phyloP scores from a whole-genome alignment of 2,797 vertebrate genomes.

The Lagorchestes hirsutus region DNA sequence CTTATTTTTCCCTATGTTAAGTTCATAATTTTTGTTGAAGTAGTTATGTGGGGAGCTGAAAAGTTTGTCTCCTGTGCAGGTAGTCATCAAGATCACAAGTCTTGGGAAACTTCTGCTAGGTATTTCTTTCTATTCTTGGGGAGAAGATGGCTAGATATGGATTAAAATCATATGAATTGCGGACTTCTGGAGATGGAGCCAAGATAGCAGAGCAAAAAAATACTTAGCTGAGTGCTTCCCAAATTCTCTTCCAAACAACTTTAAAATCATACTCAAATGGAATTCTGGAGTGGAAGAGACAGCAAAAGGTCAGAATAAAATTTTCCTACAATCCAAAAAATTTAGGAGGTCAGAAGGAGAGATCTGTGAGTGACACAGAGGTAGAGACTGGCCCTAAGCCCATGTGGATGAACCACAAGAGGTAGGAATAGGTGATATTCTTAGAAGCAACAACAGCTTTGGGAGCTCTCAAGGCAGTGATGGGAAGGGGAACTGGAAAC shows the following conservation, averaged over 20 bases:
- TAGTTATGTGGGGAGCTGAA: neutral
- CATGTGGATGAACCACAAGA: neutral
- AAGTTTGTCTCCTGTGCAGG: neutral
- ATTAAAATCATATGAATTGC: neutral
- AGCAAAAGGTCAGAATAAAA: neutral
- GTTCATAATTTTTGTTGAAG: neutral
- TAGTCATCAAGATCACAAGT: neutral
- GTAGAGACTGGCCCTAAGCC: no score
- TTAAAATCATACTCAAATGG: neutral
- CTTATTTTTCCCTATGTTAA: neutral
- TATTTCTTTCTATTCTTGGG: neutral
- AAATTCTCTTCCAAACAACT: neutral
- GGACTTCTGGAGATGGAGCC: neutral
- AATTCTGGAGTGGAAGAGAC: neutral
- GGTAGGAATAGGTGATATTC: neutral
- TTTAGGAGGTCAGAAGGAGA: neutral
- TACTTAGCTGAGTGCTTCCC: neutral
- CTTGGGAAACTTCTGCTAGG: neutral
- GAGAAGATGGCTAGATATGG: neutral
- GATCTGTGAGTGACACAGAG: no score
- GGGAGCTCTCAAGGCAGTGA: neutral
- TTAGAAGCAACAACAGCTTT: neutral
- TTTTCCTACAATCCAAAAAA: neutral
- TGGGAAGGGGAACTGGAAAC: neutral
- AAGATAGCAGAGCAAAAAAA: neutral